Evolutionary conservation across 2,113 vertebrate genomes (phyloP).

Genomic region (Elanus axillaris): DNA sequence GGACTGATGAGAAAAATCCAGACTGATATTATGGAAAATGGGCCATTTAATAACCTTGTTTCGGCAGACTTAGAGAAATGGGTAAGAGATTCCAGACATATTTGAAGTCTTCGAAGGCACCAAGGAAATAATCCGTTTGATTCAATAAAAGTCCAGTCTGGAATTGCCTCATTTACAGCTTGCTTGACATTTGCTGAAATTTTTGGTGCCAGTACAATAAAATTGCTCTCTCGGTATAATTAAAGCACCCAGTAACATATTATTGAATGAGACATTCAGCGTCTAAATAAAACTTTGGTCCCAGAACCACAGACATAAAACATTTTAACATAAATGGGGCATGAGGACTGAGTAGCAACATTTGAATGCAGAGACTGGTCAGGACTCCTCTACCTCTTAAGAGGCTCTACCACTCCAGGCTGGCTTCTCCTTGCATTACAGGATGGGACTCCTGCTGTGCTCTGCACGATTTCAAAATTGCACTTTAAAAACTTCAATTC

Average conservation of each 20-base stretch:
- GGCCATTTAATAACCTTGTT: slow-evolving; percentile 1
- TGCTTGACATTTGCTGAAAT: slow-evolving; percentile 36
- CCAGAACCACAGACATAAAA: not conserved
- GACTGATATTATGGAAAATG: slow-evolving; percentile 1
- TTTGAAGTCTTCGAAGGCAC: slow-evolving; percentile 36
- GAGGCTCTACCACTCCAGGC: not conserved
- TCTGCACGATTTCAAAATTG: not conserved
- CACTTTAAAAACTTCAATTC: not conserved
- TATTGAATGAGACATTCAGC: not conserved
- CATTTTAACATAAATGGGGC: not conserved
- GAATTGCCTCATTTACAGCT: slow-evolving; percentile 19
- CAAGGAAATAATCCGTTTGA: slow-evolving; percentile 49
- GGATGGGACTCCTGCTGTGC: not conserved
- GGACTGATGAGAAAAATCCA: slow-evolving; percentile 23
- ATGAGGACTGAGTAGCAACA: not conserved
- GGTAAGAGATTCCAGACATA: slow-evolving; percentile 43
- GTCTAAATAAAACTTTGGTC: not conserved
- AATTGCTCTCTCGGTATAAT: not conserved
- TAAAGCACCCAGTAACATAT: not conserved
- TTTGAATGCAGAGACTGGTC: not conserved
- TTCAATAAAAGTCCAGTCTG: not conserved
- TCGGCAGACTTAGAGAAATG: not conserved
- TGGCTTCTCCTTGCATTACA: not conserved
- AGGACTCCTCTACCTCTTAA: not conserved
- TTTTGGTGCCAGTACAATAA: slow-evolving; percentile 20